These are phyloP conservation scores for Pangasius mekongensis DNA, from an alignment of 2,797 vertebrate genomes.

Conservation along the genomic window DNA sequence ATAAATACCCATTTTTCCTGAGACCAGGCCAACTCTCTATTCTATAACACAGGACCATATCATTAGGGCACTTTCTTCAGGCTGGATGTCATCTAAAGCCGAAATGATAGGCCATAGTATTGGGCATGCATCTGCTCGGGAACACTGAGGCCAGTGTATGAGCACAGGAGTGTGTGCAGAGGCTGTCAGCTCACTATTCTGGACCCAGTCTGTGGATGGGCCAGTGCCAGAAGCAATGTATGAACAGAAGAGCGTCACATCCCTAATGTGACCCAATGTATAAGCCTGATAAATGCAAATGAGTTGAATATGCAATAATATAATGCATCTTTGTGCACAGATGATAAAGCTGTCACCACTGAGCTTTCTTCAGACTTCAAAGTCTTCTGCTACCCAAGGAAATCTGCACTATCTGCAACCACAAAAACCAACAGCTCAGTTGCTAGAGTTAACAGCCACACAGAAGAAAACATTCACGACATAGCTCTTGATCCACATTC, in stretches of 20 bases:
- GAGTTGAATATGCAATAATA: background rate
- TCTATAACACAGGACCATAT: background rate
- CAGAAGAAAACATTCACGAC: background rate
- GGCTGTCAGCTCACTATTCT: constrained; percentile 55
- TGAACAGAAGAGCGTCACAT: background rate
- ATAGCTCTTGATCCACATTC: background rate
- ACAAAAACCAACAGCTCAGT: constrained; percentile 19
- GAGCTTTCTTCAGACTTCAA: background rate
- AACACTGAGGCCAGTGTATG: constrained; percentile 72
- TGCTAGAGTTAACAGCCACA: background rate
- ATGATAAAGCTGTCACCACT: background rate
- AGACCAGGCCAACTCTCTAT: background rate
- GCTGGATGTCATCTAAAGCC: background rate
- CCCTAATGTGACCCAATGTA: background rate
- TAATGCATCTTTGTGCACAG: background rate
- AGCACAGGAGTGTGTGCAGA: constrained; percentile 58
- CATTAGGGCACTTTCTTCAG: constrained; percentile 11
- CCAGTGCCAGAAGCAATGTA: constrained; percentile 64
- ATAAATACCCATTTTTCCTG: background rate
- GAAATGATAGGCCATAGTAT: constrained; percentile 19
- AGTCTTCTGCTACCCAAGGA: background rate
- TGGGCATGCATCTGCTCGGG: constrained; percentile 56
- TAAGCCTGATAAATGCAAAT: background rate
- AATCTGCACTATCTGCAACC: constrained; percentile 31
- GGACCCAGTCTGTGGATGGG: constrained; percentile 61